Evolutionary conservation across 2,888 invertebrate genomes (phyloP).

Genomic region (Cheilosia vulpina): DNA sequence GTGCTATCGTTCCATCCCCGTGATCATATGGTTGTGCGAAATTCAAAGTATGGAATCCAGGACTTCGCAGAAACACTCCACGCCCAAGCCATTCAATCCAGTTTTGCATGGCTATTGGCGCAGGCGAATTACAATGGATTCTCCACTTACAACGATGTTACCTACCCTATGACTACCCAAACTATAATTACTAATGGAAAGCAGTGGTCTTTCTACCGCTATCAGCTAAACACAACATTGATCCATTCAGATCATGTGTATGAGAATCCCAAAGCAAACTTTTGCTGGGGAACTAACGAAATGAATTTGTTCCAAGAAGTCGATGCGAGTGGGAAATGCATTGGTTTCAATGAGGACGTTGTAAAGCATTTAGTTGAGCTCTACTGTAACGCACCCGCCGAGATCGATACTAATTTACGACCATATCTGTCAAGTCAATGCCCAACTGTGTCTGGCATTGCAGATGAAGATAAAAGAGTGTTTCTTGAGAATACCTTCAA

Average conservation of each 20-base stretch:
- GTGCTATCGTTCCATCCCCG: constrained; percentile 89
- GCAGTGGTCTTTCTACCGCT: constrained; percentile 92
- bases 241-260: constrained; percentile 87
- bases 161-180: constrained; percentile 95
- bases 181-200: constrained; percentile 95
- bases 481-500: constrained; percentile 90
- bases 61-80: constrained; percentile 88
- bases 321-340: constrained; percentile 87
- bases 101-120: constrained; percentile 91
- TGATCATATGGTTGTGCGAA: constrained; percentile 85
- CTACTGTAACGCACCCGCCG: constrained; percentile 88
- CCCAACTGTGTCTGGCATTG: constrained; percentile 87
- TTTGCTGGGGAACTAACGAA: constrained; percentile 91
- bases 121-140: constrained; percentile 95
- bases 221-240: constrained; percentile 94
- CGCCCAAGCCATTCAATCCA: constrained; percentile 90
- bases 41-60: constrained; percentile 84
- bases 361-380: constrained; percentile 89
- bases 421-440: constrained; percentile 87
- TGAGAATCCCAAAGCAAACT: constrained; percentile 89
- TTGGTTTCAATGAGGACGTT: constrained; percentile 92
- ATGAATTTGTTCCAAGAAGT: constrained; percentile 90
- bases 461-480: constrained; percentile 87
- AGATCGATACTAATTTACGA: constrained; percentile 87
- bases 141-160: constrained; percentile 94